Conservation (phyloP, 1,140 invertebrate genomes). For the Aphaenogaster rudis region DNA sequence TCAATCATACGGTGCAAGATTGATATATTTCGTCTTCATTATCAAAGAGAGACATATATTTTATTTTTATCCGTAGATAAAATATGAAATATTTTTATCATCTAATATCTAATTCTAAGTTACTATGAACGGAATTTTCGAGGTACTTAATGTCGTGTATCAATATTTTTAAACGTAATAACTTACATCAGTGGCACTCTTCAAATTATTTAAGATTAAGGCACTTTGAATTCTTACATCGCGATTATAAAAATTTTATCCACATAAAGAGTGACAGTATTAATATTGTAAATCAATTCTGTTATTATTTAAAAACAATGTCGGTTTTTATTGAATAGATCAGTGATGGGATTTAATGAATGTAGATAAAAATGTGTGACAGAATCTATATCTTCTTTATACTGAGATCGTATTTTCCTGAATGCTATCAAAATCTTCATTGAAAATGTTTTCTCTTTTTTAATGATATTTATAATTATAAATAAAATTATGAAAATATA, state of each 20-base stretch:
- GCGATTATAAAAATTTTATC: background rate
- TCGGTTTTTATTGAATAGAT: background rate
- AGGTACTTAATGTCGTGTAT: constrained; percentile 43
- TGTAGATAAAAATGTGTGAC: background rate
- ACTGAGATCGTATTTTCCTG: background rate
- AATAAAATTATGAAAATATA: too few relatives aligned
- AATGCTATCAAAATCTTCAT: too few relatives aligned
- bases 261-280: background rate
- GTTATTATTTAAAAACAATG: background rate
- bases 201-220: constrained; percentile 46
- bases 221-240: constrained; percentile 39
- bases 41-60: constrained; percentile 8
- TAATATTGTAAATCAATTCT: background rate
- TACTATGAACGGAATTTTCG: constrained; percentile 28
- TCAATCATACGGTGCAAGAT: background rate
- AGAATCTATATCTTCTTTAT: background rate
- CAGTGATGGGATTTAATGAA: background rate
- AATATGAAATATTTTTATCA: constrained; percentile 4
- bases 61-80: background rate
- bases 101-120: constrained; percentile 39
- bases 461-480: too few relatives aligned
- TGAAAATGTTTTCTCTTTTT: too few relatives aligned
- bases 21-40: background rate
- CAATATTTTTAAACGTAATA: constrained; percentile 58
- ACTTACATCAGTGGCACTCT: constrained; percentile 44